Evolutionary conservation across 2,797 vertebrate species (phyloP), one percentile per base, ranked within the genome.

Genomic region (Gila robusta): DNA sequence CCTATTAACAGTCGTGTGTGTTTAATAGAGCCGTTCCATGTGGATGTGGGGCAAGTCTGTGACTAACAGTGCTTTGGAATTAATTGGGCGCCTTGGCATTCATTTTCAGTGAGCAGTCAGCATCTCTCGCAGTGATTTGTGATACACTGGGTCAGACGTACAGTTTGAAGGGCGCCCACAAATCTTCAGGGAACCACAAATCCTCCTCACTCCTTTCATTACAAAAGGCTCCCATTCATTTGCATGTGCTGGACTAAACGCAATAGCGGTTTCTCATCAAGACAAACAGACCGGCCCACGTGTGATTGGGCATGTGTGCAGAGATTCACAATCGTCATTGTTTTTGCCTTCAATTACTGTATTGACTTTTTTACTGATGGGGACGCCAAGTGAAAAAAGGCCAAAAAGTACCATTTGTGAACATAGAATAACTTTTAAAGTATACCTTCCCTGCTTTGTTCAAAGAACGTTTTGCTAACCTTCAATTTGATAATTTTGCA

Each of bases 41-140:
- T 88, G 85, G 93, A 92, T 93, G 92, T 90, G 89, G 88, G 90
- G 89, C 86, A 92, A 91, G 90, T 91, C 91, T 90, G 87, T 88
- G 87, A 89, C 91, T 93, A 93, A 95, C 94, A 92, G 89, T 89
- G 91, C 88, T 92, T 88, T 82, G 92, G 89, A 94, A 94, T 96
- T 94, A 95, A 94, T 93, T 87, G 93, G 90, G 92, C 91, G 89
- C 91, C 90, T 90, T 92, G 92, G 90, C 91, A 89, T 83, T 72
- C 91, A 89, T 83, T 72, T 87, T 88, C 88, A 87, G 90, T 91
- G 92, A 93, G 90, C 92, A 93, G 93, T 95, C 94, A 96, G 95
- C 95, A 95, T 94, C 91, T 94, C 92, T 94, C 85, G 49, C 70
- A 32, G 89, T 94, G 94, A 95, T 95, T 95, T 96, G 94, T 94